Evolutionary conservation across 1,140 invertebrate species (phyloP).

Genomic region (Palaemon carinicauda): DNA sequence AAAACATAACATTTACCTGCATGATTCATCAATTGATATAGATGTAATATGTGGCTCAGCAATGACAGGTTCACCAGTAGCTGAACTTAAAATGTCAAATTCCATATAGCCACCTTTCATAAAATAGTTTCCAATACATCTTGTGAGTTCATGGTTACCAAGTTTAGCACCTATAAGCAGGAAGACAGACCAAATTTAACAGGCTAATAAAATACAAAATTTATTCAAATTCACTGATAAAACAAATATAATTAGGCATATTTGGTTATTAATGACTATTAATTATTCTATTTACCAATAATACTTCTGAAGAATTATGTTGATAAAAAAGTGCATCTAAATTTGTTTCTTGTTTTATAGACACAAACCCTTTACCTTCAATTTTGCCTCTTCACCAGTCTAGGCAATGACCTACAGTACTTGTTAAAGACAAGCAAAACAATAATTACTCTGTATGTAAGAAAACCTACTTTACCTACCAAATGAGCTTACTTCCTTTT

Average conservation of each 20-base stretch:
- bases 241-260: not conserved
- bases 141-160: constrained; percentile 69
- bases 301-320: no score
- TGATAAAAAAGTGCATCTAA: no score
- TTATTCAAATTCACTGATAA: not conserved
- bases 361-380: no score
- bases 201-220: not conserved
- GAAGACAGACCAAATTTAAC: constrained; percentile 60
- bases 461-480: no score
- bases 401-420: no score
- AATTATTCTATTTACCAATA: no score
- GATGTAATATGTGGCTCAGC: constrained; percentile 85
- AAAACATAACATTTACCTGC: constrained; percentile 66
- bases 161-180: constrained; percentile 61
- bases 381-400: no score
- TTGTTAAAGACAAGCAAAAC: no score
- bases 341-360: no score
- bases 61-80: constrained; percentile 80
- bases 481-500: no score
- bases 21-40: constrained; percentile 80
- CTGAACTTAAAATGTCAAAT: constrained; percentile 76
- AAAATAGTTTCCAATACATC: constrained; percentile 89
- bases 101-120: constrained; percentile 88
- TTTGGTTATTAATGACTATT: no score
- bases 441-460: no score